A percentile compares a stretch with the other conserved stretches of the same genome.
These are phyloP conservation scores for Tachina fera DNA, from an alignment of 2,888 invertebrate genomes.

Conservation along the genomic window DNA sequence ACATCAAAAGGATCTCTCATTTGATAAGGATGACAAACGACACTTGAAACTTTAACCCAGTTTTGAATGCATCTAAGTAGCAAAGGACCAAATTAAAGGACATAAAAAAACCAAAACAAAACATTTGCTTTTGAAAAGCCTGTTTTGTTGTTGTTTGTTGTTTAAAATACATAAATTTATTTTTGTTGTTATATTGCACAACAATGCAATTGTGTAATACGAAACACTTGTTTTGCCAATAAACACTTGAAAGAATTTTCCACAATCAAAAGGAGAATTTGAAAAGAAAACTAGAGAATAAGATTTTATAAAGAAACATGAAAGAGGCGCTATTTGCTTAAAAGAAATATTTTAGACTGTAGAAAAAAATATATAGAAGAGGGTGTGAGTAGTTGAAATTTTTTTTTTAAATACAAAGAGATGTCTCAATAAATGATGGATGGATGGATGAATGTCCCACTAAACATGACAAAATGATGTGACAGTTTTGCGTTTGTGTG, in stretches of 20 bases:
- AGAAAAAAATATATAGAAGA: conserved; percentile 17
- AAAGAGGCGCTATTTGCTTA: conserved; percentile 41
- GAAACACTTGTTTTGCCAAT: conserved; percentile 68
- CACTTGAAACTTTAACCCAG: conserved; percentile 65
- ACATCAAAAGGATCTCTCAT: conserved; percentile 48
- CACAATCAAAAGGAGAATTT: conserved; percentile 2
- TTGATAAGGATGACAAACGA: conserved; percentile 60
- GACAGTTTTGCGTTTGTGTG: conserved; percentile 60
- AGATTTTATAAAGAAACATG: conserved; percentile 37
- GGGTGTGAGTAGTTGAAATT: conserved; percentile 47
- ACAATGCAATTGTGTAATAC: conserved; percentile 63
- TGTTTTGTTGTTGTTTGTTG: conserved; percentile 15
- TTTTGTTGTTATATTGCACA: background rate
- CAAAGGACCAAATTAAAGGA: conserved; percentile 15
- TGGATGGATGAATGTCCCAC: conserved; percentile 25
- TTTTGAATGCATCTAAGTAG: conserved; percentile 38
- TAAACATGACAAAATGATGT: conserved; percentile 60
- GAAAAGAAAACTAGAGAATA: conserved; percentile 27
- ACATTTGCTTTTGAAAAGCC: background rate
- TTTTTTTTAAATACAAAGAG: conserved; percentile 3
- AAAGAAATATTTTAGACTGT: background rate
- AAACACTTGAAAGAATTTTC: conserved; percentile 52
- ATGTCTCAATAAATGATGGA: conserved; percentile 17
- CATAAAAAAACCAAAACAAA: background rate
- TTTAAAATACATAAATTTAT: background rate